These are phyloP conservation scores for Hucho hucho DNA, from an alignment of 2,113 vertebrate genomes.

Conservation along the genomic window DNA sequence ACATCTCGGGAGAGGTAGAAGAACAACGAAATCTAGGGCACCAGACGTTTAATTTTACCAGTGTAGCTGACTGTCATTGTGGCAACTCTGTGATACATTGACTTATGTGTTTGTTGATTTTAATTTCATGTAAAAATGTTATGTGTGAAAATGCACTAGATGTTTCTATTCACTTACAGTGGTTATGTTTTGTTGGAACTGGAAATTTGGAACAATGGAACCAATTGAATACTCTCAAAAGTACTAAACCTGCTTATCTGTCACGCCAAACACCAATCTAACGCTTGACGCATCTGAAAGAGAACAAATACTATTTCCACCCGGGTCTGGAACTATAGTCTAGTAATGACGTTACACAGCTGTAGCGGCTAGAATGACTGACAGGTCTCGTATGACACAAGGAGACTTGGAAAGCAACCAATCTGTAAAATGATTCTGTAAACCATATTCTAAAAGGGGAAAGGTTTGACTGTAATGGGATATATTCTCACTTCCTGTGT, in stretches of 20 bases:
- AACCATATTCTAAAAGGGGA: conserved; percentile 65
- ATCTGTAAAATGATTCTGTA: conserved; percentile 60
- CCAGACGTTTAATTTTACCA: background rate
- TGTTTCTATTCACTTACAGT: too few relatives aligned
- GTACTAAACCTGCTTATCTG: too few relatives aligned
- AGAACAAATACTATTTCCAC: too few relatives aligned
- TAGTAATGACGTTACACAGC: background rate
- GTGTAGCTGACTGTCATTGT: background rate
- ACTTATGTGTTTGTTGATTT: background rate
- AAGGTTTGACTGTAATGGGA: conserved; percentile 60
- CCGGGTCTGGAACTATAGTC: background rate
- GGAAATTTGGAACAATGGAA: too few relatives aligned
- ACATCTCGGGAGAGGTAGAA: background rate
- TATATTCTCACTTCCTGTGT: conserved; percentile 51
- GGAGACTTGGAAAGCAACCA: conserved; percentile 1
- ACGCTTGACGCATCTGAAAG: too few relatives aligned
- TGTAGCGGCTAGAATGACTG: conserved; percentile 31
- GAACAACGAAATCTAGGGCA: background rate
- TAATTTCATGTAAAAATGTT: too few relatives aligned
- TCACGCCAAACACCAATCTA: too few relatives aligned
- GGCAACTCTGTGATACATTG: background rate
- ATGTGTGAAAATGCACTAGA: too few relatives aligned
- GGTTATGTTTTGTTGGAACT: too few relatives aligned
- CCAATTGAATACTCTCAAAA: too few relatives aligned
- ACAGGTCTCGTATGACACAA: background rate